phyloP scores from a whole-genome alignment of 1,140 invertebrate species.

The Drosophila auraria region DNA sequence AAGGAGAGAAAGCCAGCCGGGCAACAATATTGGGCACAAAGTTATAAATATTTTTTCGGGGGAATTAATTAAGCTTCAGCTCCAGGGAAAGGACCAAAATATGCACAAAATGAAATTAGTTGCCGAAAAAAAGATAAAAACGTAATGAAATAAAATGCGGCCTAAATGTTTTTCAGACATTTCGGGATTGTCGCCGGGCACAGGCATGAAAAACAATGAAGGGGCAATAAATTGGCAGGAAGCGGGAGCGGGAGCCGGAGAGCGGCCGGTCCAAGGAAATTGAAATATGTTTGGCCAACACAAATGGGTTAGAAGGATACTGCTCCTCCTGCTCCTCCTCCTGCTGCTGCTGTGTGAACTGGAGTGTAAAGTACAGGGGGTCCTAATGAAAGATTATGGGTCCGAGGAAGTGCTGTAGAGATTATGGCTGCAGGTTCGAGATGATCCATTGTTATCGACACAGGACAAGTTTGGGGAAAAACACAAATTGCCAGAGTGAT shows the following conservation, averaged over 20 bases:
- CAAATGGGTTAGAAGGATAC: constrained; percentile 73
- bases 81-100: constrained; percentile 34
- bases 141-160: constrained; percentile 82
- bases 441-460: constrained; percentile 53
- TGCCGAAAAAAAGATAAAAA: constrained; percentile 78
- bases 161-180: constrained; percentile 69
- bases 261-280: constrained; percentile 52
- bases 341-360: constrained; percentile 30
- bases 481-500: constrained; percentile 32
- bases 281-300: constrained; percentile 76
- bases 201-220: constrained; percentile 50
- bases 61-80: constrained; percentile 75
- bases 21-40: constrained; percentile 63
- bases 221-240: constrained; percentile 41
- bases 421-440: constrained; percentile 39
- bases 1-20: neutral
- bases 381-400: constrained; percentile 40
- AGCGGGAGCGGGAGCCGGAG: neutral
- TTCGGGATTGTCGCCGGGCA: constrained; percentile 45
- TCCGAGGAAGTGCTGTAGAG: constrained; percentile 11
- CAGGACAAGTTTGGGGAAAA: constrained; percentile 7
- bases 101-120: constrained; percentile 76
- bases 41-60: constrained; percentile 75
- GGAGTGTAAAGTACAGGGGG: constrained; percentile 35
- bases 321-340: neutral